A percentile compares a stretch with the other conserved stretches of the same genome.
Conservation (phyloP, 2,113 vertebrate species). For the Saccopteryx bilineata region DNA sequence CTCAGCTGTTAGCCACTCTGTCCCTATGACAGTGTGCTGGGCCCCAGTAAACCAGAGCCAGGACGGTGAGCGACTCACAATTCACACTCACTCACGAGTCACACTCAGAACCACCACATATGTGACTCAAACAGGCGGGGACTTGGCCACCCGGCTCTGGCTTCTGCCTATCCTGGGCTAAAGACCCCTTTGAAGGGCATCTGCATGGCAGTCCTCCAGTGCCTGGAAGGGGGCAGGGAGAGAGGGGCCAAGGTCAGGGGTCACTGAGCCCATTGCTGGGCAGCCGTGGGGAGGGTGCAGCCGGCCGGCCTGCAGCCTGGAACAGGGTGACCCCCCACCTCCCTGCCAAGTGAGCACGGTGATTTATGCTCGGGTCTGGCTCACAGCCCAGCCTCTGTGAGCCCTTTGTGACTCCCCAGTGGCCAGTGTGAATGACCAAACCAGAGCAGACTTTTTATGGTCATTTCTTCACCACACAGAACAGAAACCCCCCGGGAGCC, state of each 20-base stretch:
- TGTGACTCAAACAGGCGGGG: neutral
- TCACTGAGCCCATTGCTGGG: fast-evolving
- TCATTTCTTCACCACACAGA: slow-evolving; percentile 48
- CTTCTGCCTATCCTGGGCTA: neutral
- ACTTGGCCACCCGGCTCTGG: neutral
- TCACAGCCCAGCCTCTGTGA: neutral
- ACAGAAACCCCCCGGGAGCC: neutral
- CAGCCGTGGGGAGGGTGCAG: neutral
- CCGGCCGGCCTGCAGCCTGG: fast-evolving
- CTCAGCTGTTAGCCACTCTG: neutral
- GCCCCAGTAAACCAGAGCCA: neutral
- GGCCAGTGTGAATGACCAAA: slow-evolving; percentile 13
- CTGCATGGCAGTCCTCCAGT: neutral
- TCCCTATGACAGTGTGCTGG: fast-evolving
- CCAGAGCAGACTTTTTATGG: slow-evolving; percentile 41
- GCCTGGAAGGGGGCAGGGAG: fast-evolving
- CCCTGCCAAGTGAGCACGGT: fast-evolving
- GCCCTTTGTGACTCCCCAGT: slow-evolving; percentile 49
- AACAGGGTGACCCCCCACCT: neutral
- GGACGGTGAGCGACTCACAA: neutral
- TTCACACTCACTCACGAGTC: neutral
- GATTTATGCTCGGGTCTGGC: neutral
- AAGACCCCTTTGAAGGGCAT: too few species aligned
- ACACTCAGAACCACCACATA: neutral
- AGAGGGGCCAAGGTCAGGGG: neutral